Base-by-base conservation (phyloP, 2,888 invertebrate species). In the Heliconius ismenius region DNA sequence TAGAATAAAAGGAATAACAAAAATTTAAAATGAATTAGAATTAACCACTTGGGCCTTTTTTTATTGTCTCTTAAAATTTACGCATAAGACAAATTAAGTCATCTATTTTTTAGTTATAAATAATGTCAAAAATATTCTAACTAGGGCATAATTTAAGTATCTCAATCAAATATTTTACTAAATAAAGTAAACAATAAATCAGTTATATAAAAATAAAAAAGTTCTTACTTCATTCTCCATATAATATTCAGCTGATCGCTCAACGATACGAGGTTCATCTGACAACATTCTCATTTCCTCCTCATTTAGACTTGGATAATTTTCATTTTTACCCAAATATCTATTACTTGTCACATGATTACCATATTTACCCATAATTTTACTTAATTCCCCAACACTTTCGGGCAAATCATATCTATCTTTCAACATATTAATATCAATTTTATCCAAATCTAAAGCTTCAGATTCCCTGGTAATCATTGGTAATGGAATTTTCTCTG, bases 141-240 rank as follows among this genome's bases (percentile, higher is more conserved):
- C 49, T 7, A 18, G 18, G 18, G 18, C 32, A 32, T 1, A 32
- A 32, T 32, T 32, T 32, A 32, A 32, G 32, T 32, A 32, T 9
- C 0, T 32, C 32, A 32, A 32, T 32, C 32, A 32, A 32, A 32
- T 32, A 32, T 32, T 32, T 32, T 32, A 32, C 32, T 32, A 7
- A 32, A 32, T 32, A 7, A 7, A 32, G 32, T 2, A 32, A 32
- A 32, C 32, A 49, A 21, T 18, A 21, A 49, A 49, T 49, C 7
- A 18, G 7, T 18, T 49, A 49, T 49, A 49, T 9, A 10, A 10
- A 58, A n/a, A 49, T 4, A 58, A n/a, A 58, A 3, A 10, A n/a
- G n/a, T 4, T 58, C 85, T 84, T 79, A 95, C 95, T 84, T 92
- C 88, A 84, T 95, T 95, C 4, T 92, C 91, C 75, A 95, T 87